Base-by-base conservation (phyloP, 2,888 invertebrate genomes). In the Aproaerema taeniolella region DNA sequence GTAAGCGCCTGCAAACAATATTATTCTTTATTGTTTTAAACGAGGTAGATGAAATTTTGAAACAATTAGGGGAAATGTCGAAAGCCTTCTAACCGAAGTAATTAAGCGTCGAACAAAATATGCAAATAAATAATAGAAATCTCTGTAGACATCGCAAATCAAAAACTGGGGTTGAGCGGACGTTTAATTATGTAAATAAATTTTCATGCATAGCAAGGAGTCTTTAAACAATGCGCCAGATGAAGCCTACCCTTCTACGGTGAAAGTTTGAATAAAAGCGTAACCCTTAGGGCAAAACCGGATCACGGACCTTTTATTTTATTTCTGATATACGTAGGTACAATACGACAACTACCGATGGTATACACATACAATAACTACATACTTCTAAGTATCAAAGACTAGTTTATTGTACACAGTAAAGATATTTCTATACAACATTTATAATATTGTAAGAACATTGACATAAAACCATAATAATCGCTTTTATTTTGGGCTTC, bases 101-200 rank as follows among this genome's bases (percentile, higher is more conserved):
- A 80, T 75, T 73, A 77, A 71, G 66, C 61, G 61, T 59, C 47
- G 42, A 52, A 49, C 54, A 65, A 68, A 81, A 73, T 77, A 82
- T 80, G 79, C 68, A 76, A 81, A 82, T 78, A 61, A 61, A 52
- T 58, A 59, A 47, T 57, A 59, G 57, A 66, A 75, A 76, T 75
- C 72, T 76, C 55, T 67, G 71, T 77, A 76, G 80, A 77, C 75
- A 75, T 76, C 70, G 61, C 77, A 75, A 82, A 83, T 80, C 80
- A 79, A 71, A n/a, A 77, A 70, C 61, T 61, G 56, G 74, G 75
- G 70, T 67, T 63, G 61, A 60, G 60, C 58, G 68, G 66, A 58
- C 76, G 70, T 77, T 83, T 83, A 82, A 82, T 82, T 81, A 85
- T 85, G 83, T 77, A 80, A 85, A 85, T 82, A 82, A 72, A 78